These are phyloP conservation scores for Hippasteria phrygiana DNA, from an alignment of 53 echinoderm and acorn worm genomes.

Conservation along the genomic window DNA sequence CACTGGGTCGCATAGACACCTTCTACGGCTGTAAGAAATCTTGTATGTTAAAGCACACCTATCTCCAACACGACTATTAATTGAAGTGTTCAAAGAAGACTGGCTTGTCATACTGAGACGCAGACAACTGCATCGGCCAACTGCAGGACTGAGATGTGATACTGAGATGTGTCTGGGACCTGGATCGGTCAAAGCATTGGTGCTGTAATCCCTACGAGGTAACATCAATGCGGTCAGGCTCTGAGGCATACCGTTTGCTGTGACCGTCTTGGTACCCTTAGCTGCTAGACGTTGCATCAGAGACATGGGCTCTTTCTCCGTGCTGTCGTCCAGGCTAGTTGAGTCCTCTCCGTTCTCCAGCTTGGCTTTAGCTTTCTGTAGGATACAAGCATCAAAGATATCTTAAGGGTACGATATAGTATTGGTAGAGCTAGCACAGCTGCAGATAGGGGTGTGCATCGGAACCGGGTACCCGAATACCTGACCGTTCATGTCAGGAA, in stretches of 20 bases:
- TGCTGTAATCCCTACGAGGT: constrained; percentile 30
- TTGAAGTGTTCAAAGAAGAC: background rate
- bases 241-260: constrained; percentile 66
- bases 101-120: background rate
- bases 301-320: constrained; percentile 71
- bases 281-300: constrained; percentile 83
- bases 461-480: no score
- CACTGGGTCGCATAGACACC: background rate
- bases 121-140: background rate
- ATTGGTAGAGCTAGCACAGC: no score
- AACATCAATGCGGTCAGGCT: background rate
- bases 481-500: no score
- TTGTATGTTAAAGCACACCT: background rate
- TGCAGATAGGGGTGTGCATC: no score
- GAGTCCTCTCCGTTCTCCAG: constrained; percentile 35
- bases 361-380: constrained; percentile 71
- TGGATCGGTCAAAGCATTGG: background rate
- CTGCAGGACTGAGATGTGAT: background rate
- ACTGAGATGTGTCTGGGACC: background rate
- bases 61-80: background rate
- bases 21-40: background rate
- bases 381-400: background rate
- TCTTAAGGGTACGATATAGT: background rate
- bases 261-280: constrained; percentile 69
- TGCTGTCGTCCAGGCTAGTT: constrained; percentile 61